Percentiles rank a stretch among this genome's conserved stretches.
Evolutionary conservation across 2,888 invertebrate genomes (phyloP).

Genomic region (Tipula unca): DNA sequence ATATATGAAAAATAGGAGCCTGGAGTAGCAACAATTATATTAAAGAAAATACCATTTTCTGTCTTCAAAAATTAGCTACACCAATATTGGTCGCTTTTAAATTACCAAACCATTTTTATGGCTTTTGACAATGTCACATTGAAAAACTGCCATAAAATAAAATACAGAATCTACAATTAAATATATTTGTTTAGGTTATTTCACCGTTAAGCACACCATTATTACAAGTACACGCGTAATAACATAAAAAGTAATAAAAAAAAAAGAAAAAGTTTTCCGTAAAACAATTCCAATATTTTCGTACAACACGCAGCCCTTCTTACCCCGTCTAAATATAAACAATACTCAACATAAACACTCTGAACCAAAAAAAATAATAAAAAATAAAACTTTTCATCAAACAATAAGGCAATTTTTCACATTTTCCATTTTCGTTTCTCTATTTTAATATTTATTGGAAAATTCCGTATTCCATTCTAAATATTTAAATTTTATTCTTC

Average conservation of each 20-base stretch:
- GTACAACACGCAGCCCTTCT: neutral
- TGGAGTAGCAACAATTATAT: too few relatives aligned
- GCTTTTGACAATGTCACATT: neutral
- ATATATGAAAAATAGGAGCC: too few relatives aligned
- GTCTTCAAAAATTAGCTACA: too few relatives aligned
- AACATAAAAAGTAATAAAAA: neutral
- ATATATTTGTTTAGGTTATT: neutral
- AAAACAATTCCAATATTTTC: neutral
- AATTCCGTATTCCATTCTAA: neutral
- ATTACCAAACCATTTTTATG: too few relatives aligned
- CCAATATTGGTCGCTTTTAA: too few relatives aligned
- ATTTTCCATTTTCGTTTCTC: neutral
- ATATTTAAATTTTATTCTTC: neutral
- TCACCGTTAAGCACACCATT: neutral
- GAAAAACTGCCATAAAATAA: neutral
- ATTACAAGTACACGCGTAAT: neutral
- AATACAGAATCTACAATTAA: neutral
- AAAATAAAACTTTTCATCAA: neutral
- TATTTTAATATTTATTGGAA: slow-evolving; percentile 14
- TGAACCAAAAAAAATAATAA: neutral
- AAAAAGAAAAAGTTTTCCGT: neutral
- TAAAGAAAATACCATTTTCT: too few relatives aligned
- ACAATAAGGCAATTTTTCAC: neutral
- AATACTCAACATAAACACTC: neutral
- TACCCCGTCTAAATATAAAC: neutral